phyloP scores from a whole-genome alignment of 2,888 invertebrate species.

The Syritta pipiens region DNA sequence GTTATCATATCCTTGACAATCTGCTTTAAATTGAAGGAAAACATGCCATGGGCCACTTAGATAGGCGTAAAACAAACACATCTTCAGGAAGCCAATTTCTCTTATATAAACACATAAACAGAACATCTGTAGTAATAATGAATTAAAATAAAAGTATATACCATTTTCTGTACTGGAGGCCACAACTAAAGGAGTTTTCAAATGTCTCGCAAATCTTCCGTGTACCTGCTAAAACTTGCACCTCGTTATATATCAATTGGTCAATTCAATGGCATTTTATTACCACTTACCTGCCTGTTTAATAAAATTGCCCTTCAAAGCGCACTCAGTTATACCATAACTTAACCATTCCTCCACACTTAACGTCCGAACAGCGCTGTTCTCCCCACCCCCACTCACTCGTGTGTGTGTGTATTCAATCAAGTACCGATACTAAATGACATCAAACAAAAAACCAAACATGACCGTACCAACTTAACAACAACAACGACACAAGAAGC shows the following conservation, averaged over 20 bases:
- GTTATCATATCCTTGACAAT: no score
- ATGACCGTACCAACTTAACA: slow-evolving; percentile 3
- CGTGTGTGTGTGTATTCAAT: slow-evolving; percentile 43
- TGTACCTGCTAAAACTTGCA: slow-evolving; percentile 17
- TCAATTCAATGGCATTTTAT: slow-evolving; percentile 63
- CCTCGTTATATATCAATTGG: slow-evolving; percentile 55
- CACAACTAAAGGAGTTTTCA: no score
- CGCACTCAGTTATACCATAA: slow-evolving; percentile 57
- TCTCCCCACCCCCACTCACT: background rate
- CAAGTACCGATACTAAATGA: slow-evolving; percentile 61
- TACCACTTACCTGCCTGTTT: slow-evolving; percentile 55
- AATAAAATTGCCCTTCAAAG: slow-evolving; percentile 63
- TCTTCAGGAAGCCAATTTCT: no score
- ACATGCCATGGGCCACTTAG: no score
- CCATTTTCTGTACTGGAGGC: no score
- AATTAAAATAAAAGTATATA: no score
- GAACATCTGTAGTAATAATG: no score
- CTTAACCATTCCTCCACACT: slow-evolving; percentile 38
- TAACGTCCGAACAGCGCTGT: slow-evolving; percentile 18
- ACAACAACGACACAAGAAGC: background rate
- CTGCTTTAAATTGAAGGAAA: no score
- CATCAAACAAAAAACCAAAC: slow-evolving; percentile 37
- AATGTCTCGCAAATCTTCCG: no score
- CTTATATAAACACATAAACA: no score
- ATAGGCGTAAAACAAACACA: no score